Conservation (phyloP, 1,140 invertebrate species). For the Drosophila prosaltans region DNA sequence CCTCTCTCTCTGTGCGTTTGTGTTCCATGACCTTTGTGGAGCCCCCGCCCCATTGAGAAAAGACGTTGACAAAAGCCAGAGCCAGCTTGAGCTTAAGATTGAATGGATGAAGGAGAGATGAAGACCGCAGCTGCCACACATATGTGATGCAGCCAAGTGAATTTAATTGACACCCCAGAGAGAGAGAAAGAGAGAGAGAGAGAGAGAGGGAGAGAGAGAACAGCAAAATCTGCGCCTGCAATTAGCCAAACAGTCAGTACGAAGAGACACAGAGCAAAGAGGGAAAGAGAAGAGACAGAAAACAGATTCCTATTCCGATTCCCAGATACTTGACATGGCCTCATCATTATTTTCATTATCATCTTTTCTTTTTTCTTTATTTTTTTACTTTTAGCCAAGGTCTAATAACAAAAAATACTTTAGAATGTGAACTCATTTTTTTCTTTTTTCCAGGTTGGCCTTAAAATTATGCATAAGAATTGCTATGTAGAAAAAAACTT, state of each 20-base stretch:
- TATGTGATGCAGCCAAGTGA: slow-evolving; percentile 64
- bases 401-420: slow-evolving; percentile 34
- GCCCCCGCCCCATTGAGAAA: background rate
- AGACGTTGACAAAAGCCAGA: slow-evolving; percentile 43
- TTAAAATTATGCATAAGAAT: slow-evolving; percentile 71
- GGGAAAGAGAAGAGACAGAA: background rate
- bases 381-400: slow-evolving; percentile 66
- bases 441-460: slow-evolving; percentile 53
- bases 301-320: background rate
- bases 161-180: slow-evolving; percentile 76
- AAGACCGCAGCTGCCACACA: slow-evolving; percentile 48
- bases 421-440: slow-evolving; percentile 31
- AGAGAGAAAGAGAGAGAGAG: background rate
- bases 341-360: slow-evolving; percentile 27
- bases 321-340: slow-evolving; percentile 26
- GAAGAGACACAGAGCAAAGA: slow-evolving; percentile 4
- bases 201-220: slow-evolving; percentile 18
- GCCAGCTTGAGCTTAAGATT: slow-evolving; percentile 24
- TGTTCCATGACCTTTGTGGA: slow-evolving; percentile 41
- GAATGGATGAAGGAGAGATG: background rate
- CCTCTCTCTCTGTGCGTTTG: no score
- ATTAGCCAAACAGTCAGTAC: slow-evolving; percentile 51
- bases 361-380: slow-evolving; percentile 10
- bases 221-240: slow-evolving; percentile 71
- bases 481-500: slow-evolving; percentile 17